Evolutionary conservation across 2,888 invertebrate genomes (phyloP).

Genomic region (Dynastes grantii): DNA sequence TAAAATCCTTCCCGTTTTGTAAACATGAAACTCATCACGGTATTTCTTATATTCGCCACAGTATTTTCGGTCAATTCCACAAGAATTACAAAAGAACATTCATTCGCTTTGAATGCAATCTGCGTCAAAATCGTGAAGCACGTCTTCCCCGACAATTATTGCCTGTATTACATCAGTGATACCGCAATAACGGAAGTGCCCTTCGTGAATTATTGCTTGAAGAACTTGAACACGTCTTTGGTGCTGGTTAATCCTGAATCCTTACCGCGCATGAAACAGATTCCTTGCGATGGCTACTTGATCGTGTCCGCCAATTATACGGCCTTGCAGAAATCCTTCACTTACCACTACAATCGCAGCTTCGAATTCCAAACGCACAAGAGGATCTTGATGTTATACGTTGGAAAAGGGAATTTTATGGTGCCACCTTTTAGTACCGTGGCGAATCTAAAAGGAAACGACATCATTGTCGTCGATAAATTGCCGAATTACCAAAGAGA

Average conservation of each 20-base stretch:
- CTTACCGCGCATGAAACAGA: not conserved
- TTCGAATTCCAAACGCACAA: slow-evolving; percentile 27
- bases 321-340: not conserved
- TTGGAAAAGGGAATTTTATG: slow-evolving; percentile 2
- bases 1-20: not conserved
- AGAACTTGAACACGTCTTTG: slow-evolving; percentile 1
- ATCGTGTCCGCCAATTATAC: slow-evolving; percentile 19
- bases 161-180: slow-evolving; percentile 6
- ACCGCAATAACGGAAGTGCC: not conserved
- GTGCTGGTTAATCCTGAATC: not conserved
- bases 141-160: slow-evolving; percentile 2
- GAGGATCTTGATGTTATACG: slow-evolving; percentile 12
- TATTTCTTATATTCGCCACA: not conserved
- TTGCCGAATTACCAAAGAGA: slow-evolving; percentile 10
- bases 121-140: not conserved
- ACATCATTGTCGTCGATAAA: slow-evolving; percentile 36
- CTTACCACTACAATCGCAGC: not conserved
- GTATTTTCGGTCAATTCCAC: not conserved
- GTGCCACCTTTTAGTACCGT: slow-evolving; percentile 11
- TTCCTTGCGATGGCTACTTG: slow-evolving; percentile 22
- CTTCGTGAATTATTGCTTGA: not conserved
- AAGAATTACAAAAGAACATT: not conserved
- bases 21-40: not conserved
- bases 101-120: not conserved
- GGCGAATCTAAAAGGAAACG: slow-evolving; percentile 36